phyloP scores from a whole-genome alignment of 2,797 vertebrate genomes.

The Parambassis ranga region DNA sequence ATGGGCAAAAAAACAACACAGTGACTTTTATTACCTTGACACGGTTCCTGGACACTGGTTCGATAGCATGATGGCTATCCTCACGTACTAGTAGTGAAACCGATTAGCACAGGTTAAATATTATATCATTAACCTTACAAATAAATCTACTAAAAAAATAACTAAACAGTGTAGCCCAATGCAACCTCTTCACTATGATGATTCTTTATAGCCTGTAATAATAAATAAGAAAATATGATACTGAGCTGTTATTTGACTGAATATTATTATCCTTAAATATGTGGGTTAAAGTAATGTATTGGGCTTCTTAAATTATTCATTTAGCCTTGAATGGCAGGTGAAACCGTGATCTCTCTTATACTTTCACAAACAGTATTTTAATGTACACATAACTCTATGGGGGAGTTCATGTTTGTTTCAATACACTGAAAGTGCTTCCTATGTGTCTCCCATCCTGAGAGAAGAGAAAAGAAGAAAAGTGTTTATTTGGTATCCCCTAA shows the following conservation, averaged over 20 bases:
- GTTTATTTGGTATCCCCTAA: neutral
- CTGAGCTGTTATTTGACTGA: too few relatives aligned
- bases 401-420: neutral
- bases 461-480: neutral
- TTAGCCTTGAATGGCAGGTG: neutral
- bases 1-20: constrained; percentile 9
- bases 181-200: neutral
- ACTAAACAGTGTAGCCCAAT: neutral
- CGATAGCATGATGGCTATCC: neutral
- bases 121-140: too few relatives aligned
- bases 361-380: neutral
- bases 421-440: neutral
- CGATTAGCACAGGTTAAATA: neutral
- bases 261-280: too few relatives aligned
- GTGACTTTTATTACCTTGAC: constrained; percentile 19
- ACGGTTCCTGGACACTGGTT: neutral
- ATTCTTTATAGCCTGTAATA: neutral
- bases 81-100: neutral
- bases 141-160: too few relatives aligned
- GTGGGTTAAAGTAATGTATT: neutral
- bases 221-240: too few relatives aligned
- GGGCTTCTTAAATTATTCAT: neutral
- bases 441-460: neutral
- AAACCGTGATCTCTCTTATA: neutral
- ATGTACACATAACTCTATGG: neutral